Evolutionary conservation across 1,140 invertebrate species (phyloP).

Genomic region (Apis florea): DNA sequence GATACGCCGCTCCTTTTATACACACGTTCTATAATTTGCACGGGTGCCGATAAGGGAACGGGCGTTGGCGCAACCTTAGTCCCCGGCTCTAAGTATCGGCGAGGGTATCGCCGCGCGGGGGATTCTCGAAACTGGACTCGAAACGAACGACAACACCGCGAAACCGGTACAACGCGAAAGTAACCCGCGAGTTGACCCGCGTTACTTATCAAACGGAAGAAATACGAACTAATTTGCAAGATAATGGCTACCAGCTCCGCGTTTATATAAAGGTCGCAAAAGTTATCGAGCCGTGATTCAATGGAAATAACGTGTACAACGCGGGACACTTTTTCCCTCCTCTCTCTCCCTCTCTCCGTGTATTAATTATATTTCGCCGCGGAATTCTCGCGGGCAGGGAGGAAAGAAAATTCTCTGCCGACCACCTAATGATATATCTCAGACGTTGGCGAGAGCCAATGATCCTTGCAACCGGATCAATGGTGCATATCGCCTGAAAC

Average conservation of each 20-base stretch:
- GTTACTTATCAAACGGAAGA: constrained; percentile 27
- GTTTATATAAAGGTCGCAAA: constrained; percentile 35
- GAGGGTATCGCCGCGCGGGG: constrained; percentile 22
- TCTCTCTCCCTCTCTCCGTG: not conserved
- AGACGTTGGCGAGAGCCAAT: constrained; percentile 60
- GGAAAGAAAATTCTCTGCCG: not conserved
- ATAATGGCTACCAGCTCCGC: constrained; percentile 39
- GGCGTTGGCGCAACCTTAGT: constrained; percentile 15
- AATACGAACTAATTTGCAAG: constrained; percentile 42
- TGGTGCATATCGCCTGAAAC: constrained; percentile 63
- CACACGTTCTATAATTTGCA: constrained; percentile 64
- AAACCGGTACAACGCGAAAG: constrained; percentile 43
- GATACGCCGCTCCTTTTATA: constrained; percentile 60
- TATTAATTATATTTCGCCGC: constrained; percentile 31
- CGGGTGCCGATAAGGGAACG: constrained; percentile 54
- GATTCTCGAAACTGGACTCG: constrained; percentile 35
- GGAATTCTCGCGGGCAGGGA: constrained; percentile 14
- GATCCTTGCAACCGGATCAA: constrained; percentile 64
- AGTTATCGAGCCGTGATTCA: constrained; percentile 32
- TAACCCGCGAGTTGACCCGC: constrained; percentile 18
- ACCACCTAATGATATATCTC: constrained; percentile 41
- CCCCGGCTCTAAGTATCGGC: not conserved
- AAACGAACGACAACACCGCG: constrained; percentile 3
- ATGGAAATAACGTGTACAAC: constrained; percentile 16
- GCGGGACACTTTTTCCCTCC: not conserved